These are phyloP conservation scores for Bagarius yarrelli DNA, from an alignment of 2,113 vertebrate species.

Conservation along the genomic window DNA sequence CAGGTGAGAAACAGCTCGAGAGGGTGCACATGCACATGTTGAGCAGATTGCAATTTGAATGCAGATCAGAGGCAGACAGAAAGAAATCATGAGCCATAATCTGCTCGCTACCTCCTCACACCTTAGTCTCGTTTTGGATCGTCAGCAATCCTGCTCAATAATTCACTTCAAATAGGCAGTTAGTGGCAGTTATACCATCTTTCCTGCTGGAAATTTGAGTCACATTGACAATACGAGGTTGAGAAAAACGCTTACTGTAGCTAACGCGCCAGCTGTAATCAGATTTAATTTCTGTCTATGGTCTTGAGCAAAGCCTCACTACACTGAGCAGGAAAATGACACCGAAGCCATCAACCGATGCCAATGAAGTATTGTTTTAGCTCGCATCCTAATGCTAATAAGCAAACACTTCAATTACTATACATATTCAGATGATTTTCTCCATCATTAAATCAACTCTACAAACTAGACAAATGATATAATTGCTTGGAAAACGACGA, in stretches of 20 bases:
- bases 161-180: slow-evolving; percentile 6
- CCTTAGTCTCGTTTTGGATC: slow-evolving; percentile 21
- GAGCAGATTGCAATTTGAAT: slow-evolving; percentile 40
- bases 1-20: neutral
- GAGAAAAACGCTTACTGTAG: neutral
- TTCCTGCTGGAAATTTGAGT: slow-evolving; percentile 8
- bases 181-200: slow-evolving; percentile 14
- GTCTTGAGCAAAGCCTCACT: neutral
- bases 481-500: slow-evolving; percentile 23
- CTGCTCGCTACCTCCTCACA: neutral
- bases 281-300: slow-evolving; percentile 26
- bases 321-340: neutral
- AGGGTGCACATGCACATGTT: neutral
- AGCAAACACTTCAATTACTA: slow-evolving; percentile 33
- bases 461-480: slow-evolving; percentile 32
- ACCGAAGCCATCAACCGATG: neutral
- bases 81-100: slow-evolving; percentile 38
- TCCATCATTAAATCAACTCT: slow-evolving; percentile 30
- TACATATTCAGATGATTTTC: slow-evolving; percentile 40
- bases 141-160: slow-evolving; percentile 24
- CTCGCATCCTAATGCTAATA: slow-evolving; percentile 20
- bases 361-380: slow-evolving; percentile 27
- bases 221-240: slow-evolving; percentile 15
- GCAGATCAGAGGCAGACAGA: slow-evolving; percentile 30
- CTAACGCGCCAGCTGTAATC: neutral